A percentile compares a stretch with the other conserved stretches of the same genome.
phyloP scores from a whole-genome alignment of 2,888 invertebrate genomes.

The Hyposoter didymator region DNA sequence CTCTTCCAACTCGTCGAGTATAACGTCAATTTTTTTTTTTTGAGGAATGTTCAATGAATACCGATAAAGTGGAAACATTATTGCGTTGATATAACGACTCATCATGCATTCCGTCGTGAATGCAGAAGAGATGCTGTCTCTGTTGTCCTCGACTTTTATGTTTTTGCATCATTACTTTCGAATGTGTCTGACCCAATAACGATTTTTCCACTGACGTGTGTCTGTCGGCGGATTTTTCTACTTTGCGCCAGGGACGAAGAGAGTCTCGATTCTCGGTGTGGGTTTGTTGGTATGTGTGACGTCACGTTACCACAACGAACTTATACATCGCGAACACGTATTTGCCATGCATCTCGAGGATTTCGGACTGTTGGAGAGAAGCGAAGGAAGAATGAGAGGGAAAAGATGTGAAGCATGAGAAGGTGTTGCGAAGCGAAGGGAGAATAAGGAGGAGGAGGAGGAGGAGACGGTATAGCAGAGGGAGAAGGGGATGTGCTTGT shows the following conservation, averaged over 20 bases:
- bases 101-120: constrained; percentile 1
- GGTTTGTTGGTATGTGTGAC: constrained; percentile 24
- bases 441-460: constrained; percentile 8
- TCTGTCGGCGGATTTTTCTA: constrained; percentile 21
- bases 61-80: not conserved
- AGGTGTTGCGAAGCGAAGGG: constrained; percentile 7
- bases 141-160: constrained; percentile 23
- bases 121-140: constrained; percentile 11
- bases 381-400: constrained; percentile 42
- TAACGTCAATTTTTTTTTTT: not conserved
- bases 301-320: constrained; percentile 71
- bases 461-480: not conserved
- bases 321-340: constrained; percentile 80
- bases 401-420: constrained; percentile 5
- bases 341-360: constrained; percentile 82
- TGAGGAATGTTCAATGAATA: not conserved
- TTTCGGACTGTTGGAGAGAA: constrained; percentile 77
- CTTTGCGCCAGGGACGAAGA: not conserved
- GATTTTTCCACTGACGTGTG: constrained; percentile 52
- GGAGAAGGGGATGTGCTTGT: constrained; percentile 70
- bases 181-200: constrained; percentile 50
- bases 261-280: not conserved
- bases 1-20: not conserved
- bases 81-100: not conserved
- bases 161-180: constrained; percentile 34